A percentile compares a stretch with the other conserved stretches of the same genome.
Conservation (phyloP, 2,888 invertebrate species). For the Polydrusus cervinus region DNA sequence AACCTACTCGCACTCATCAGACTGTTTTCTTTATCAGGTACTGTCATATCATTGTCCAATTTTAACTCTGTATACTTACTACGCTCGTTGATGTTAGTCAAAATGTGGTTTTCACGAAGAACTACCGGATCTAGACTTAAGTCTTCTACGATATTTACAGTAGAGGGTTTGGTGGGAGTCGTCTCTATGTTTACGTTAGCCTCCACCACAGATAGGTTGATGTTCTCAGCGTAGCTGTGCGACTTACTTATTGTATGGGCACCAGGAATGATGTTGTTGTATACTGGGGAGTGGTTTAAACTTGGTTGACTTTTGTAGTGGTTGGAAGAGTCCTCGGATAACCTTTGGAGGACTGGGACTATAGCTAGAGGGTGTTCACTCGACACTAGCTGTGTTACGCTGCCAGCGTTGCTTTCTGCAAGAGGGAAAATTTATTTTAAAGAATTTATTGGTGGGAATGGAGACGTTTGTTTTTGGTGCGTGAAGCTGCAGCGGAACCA, state of each 20-base stretch:
- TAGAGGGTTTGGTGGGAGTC: constrained; percentile 40
- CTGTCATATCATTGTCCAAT: constrained; percentile 69
- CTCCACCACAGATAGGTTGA: constrained; percentile 59
- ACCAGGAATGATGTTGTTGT: constrained; percentile 67
- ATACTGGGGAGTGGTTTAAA: constrained; percentile 67
- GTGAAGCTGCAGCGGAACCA: too few species aligned
- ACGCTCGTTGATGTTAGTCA: constrained; percentile 63
- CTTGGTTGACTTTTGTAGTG: constrained; percentile 71
- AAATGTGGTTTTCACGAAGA: constrained; percentile 67
- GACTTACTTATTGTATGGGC: constrained; percentile 63
- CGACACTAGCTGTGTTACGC: constrained; percentile 78
- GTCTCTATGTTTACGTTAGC: constrained; percentile 4
- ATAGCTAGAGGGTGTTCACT: constrained; percentile 78
- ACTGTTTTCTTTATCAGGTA: constrained; percentile 70
- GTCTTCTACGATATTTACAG: constrained; percentile 71
- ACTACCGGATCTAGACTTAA: constrained; percentile 74
- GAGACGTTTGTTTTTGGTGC: neutral
- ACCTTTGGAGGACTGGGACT: constrained; percentile 64
- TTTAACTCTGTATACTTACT: constrained; percentile 60
- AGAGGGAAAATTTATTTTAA: constrained; percentile 60
- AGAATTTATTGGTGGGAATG: neutral
- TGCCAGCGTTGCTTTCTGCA: constrained; percentile 79
- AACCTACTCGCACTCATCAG: constrained; percentile 79
- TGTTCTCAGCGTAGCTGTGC: constrained; percentile 66
- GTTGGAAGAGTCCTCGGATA: constrained; percentile 61